Evolutionary conservation across 2,797 vertebrate genomes (phyloP), one percentile per base, ranked within the genome.

Genomic region (Limosa lapponica): DNA sequence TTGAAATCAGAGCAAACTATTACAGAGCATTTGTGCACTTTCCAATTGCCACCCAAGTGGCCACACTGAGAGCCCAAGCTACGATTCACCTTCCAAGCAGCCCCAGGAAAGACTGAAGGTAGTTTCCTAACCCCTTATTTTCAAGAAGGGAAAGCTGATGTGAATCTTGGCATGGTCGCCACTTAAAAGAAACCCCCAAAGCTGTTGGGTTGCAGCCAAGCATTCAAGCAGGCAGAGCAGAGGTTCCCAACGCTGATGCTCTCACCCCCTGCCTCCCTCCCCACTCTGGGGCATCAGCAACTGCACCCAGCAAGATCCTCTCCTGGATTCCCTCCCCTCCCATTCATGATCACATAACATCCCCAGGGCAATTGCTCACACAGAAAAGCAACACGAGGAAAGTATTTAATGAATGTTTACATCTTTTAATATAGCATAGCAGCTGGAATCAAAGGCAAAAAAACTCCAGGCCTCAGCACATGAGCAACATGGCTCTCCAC

Each of bases 331-430:
- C 49, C 79, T 95, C 69, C 85, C 75, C 78, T 88, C 66, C 73
- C 58, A 67, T 78, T 78, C 41, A 78, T 12, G 49, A 87, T 95
- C 44, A 0, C 27, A 28, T 84, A 95, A 96, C 91, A 79, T 78
- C 89, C 89, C 54, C 2, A 1, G 46, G 92, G 93, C 57, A 0
- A 88, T 58, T 51, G 78, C 85, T 95, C 92, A 93, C 85, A 88
- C 0, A 2, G 85, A 96, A 96, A 91, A 94, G 85, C 62, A 93
- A 93, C 92, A 84, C 44, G 49, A 95, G 61, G 77, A 88, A 91
- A 93, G 75, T 81, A 89, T 94, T 94, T 94, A 93, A 94, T 93
- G 72, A 49, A 95, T 91, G 93, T 93, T 96, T 95, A 95, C 43
- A 4, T 91, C 72, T 92, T 95, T 94, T 91, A 94, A 96, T 95